Base-by-base conservation (phyloP, 2,888 invertebrate genomes). In the Tortricodes alternella region DNA sequence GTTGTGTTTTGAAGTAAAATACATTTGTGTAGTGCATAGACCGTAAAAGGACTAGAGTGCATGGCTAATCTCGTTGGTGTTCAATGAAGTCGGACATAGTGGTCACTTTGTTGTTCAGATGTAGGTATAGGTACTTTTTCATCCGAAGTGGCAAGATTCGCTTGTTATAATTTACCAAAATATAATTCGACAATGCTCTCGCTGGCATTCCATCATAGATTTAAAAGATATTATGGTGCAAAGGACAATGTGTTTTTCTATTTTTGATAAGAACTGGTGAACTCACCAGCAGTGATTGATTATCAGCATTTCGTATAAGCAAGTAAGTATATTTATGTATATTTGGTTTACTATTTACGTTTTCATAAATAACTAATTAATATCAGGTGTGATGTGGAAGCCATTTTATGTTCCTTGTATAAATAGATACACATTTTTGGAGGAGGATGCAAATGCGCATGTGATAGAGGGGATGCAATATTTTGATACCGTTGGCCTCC, bases 31-130 rank as follows among this genome's bases (percentile, higher is more conserved):
- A 15, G 41, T 55, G 48, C n/a, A 15, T 32, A 18, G 41, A 41
- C 19, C 9, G 9, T 32, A 7, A 48, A 29, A 37, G n/a, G 44
- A 44, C 43, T 19, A 34, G 34, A 41, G 27, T 73, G 68, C 67
- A 65, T 72, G 67, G 65, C 60, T 70, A 71, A 68, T 73, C 69
- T 68, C 64, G 58, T 65, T 68, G 66, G 63, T 69, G 46, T 43
- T 46, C 66, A 65, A 57, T 64, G 62, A 61, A 68, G 62, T 62
- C 62, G 62, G 63, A 66, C 58, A 62, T 60, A 52, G 59, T 68
- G 67, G 58, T 67, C 59, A 68, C 67, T 74, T 73, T 77, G 76
- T 76, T 75, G 74, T 70, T 64, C 70, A 70, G 71, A 68, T 70
- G 63, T 73, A 74, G 71, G 69, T 74, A 65, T 64, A 27, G 27